A percentile compares a stretch with the other conserved stretches of the same genome.
Evolutionary conservation across 2,797 vertebrate species (phyloP).

Genomic region (Melanotaenia trifasciata): DNA sequence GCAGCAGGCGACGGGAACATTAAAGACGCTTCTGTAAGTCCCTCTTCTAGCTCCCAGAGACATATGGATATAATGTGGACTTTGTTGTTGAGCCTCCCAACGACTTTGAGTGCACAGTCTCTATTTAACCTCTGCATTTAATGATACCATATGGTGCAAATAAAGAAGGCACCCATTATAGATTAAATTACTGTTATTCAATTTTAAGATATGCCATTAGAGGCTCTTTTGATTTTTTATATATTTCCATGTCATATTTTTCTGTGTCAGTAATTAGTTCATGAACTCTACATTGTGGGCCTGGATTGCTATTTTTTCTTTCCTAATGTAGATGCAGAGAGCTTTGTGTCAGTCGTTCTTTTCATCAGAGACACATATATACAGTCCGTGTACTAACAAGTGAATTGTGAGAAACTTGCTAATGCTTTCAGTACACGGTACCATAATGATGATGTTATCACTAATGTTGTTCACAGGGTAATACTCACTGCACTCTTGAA

Average conservation of each 20-base stretch:
- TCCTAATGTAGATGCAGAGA: not conserved
- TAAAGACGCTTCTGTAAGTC: constrained; percentile 91
- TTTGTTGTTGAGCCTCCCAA: constrained; percentile 48
- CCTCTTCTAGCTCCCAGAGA: constrained; percentile 19
- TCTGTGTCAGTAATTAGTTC: not conserved
- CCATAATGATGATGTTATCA: constrained; percentile 8
- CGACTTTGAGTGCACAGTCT: constrained; percentile 36
- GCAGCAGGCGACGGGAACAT: constrained; percentile 88
- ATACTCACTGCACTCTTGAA: too few species aligned
- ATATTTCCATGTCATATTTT: constrained; percentile 22
- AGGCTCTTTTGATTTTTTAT: not conserved
- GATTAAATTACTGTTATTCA: constrained; percentile 25
- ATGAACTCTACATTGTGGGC: not conserved
- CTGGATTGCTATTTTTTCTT: not conserved
- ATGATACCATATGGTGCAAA: constrained; percentile 33
- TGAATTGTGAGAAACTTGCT: constrained; percentile 11
- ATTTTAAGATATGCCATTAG: constrained; percentile 18
- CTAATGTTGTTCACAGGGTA: not conserved
- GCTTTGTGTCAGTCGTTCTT: constrained; percentile 28
- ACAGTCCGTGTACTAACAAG: not conserved
- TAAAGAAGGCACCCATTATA: constrained; percentile 15
- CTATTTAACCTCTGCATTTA: constrained; percentile 48
- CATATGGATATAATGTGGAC: constrained; percentile 23
- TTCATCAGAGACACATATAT: constrained; percentile 36
- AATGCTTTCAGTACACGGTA: constrained; percentile 7